Conservation (phyloP, 2,113 vertebrate species). For the Ictalurus punctatus region DNA sequence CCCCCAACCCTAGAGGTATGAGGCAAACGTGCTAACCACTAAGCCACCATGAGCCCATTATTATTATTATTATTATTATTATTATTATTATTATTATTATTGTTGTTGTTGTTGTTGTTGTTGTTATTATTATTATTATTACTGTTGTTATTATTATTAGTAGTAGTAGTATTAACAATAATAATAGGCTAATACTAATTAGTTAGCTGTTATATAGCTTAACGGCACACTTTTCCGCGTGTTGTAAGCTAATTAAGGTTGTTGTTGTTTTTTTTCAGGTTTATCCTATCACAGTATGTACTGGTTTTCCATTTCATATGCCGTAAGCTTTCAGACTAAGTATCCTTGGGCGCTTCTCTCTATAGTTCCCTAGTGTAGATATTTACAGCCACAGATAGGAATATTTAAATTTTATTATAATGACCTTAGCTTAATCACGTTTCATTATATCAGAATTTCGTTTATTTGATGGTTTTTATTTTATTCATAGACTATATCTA, state of each 20-base stretch:
- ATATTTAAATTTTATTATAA: neutral
- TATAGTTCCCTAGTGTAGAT: slow-evolving; percentile 9
- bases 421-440: neutral
- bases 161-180: neutral
- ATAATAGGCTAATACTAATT: neutral
- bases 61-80: no score
- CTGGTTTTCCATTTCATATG: neutral
- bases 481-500: neutral
- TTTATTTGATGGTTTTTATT: neutral
- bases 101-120: neutral
- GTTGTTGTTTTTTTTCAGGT: neutral
- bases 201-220: neutral
- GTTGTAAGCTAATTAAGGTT: neutral
- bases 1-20: no score
- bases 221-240: neutral
- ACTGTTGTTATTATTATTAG: neutral
- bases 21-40: no score
- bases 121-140: neutral
- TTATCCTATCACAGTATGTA: neutral
- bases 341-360: slow-evolving; percentile 42
- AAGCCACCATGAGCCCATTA: no score
- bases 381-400: neutral
- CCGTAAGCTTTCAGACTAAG: slow-evolving; percentile 35
- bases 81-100: no score
- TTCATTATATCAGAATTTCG: neutral